A percentile compares a stretch with the other conserved stretches of the same genome.
Evolutionary conservation across 2,888 invertebrate genomes (phyloP).

Genomic region (Lathronympha strigana): DNA sequence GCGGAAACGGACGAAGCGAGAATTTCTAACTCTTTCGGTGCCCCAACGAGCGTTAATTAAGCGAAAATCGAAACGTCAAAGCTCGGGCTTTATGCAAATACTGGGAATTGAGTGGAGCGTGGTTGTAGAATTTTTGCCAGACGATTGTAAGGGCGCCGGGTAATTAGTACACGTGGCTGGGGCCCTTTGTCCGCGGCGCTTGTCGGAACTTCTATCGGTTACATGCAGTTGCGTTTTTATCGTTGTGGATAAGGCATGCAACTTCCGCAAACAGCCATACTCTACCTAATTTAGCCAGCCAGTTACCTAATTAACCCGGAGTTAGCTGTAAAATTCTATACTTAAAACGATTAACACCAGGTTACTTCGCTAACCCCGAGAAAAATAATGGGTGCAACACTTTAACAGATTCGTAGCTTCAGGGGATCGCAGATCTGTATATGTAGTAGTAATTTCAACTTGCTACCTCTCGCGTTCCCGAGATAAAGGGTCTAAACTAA

Average conservation of each 20-base stretch:
- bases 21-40: slow-evolving; percentile 74
- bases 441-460: too few species aligned
- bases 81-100: slow-evolving; percentile 80
- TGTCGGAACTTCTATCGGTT: neutral
- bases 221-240: neutral
- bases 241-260: neutral
- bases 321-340: too few species aligned
- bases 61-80: slow-evolving; percentile 82
- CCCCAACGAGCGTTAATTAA: slow-evolving; percentile 76
- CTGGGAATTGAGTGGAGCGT: slow-evolving; percentile 75
- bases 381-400: too few species aligned
- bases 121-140: slow-evolving; percentile 71
- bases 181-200: slow-evolving; percentile 4
- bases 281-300: too few species aligned
- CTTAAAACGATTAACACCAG: too few species aligned
- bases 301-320: too few species aligned
- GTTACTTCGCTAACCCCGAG: too few species aligned
- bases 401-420: too few species aligned
- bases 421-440: too few species aligned
- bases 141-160: slow-evolving; percentile 71
- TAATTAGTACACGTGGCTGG: slow-evolving; percentile 62
- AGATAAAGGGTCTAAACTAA: too few species aligned
- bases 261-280: too few species aligned
- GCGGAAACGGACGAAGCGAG: slow-evolving; percentile 66
- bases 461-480: too few species aligned